Conservation (phyloP, 2,113 vertebrate species). For the Ancistrus triradiatus region DNA sequence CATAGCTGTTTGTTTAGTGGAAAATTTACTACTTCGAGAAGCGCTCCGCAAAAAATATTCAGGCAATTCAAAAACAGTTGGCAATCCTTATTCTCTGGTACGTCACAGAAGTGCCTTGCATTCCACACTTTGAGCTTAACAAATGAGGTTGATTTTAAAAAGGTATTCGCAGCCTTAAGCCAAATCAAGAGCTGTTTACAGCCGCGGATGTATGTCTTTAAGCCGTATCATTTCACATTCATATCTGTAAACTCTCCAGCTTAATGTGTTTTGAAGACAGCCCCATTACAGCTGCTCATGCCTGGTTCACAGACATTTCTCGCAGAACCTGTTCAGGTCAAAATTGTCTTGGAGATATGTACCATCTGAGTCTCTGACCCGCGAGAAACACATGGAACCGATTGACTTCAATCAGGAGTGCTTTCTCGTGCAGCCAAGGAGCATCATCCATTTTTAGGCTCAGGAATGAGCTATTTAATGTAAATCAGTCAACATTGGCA, state of each 20-base stretch:
- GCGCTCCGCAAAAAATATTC: too few species aligned
- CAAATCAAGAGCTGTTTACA: too few species aligned
- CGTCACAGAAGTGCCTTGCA: too few species aligned
- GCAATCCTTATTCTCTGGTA: too few species aligned
- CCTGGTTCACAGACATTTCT: slow-evolving; percentile 1
- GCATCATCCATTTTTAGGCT: slow-evolving; percentile 27
- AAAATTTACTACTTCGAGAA: too few species aligned
- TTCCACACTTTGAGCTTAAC: too few species aligned
- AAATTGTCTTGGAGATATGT: slow-evolving; percentile 4
- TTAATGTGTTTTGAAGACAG: not conserved
- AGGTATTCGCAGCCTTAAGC: too few species aligned
- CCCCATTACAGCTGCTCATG: not conserved
- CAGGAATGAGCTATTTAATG: slow-evolving; percentile 30
- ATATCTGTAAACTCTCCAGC: not conserved
- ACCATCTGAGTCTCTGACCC: slow-evolving; percentile 30
- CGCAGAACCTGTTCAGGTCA: slow-evolving; percentile 22
- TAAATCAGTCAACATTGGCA: slow-evolving; percentile 32
- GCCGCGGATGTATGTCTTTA: too few species aligned
- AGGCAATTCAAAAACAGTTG: too few species aligned
- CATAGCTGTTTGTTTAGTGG: too few species aligned
- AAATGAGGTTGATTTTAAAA: too few species aligned
- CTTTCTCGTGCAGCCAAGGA: slow-evolving; percentile 17
- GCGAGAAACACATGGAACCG: slow-evolving; percentile 32
- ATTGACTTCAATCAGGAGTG: slow-evolving; percentile 43
- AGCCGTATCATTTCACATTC: not conserved